phyloP scores from a whole-genome alignment of 2,888 invertebrate genomes.

The Spisula solida region DNA sequence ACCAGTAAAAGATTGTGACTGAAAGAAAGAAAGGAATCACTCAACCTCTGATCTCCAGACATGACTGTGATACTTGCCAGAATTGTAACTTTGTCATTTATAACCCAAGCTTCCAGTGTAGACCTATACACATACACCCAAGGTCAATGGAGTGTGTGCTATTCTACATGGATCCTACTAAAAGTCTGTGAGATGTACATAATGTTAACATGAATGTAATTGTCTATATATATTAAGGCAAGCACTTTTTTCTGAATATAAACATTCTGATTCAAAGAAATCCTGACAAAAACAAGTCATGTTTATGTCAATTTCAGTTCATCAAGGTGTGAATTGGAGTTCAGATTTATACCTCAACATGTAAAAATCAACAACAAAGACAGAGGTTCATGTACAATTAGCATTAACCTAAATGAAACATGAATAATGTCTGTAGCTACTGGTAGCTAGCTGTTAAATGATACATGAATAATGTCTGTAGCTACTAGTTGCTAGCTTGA shows the following conservation, averaged over 20 bases:
- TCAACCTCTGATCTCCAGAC: too few relatives aligned
- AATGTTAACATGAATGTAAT: neutral
- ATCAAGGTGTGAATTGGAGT: neutral
- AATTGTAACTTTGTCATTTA: too few relatives aligned
- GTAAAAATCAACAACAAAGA: conserved; percentile 2
- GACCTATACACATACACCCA: too few relatives aligned
- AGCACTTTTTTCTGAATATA: neutral
- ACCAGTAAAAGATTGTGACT: too few relatives aligned
- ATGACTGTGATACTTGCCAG: too few relatives aligned
- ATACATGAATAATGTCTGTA: neutral
- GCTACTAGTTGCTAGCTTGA: too few relatives aligned
- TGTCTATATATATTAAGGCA: neutral
- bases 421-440: too few relatives aligned
- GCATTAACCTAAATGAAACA: neutral
- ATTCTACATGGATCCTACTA: neutral
- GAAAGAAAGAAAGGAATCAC: too few relatives aligned
- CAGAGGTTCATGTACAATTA: neutral
- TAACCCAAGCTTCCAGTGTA: too few relatives aligned
- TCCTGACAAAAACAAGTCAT: neutral
- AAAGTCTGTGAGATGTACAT: neutral
- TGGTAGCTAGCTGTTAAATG: conserved; percentile 8
- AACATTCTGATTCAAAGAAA: neutral
- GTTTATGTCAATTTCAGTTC: neutral
- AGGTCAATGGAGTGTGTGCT: neutral
- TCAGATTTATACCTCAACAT: neutral